Evolutionary conservation across 2,113 vertebrate species (phyloP), one percentile per base, ranked within the genome.

Genomic region (Carassius auratus): DNA sequence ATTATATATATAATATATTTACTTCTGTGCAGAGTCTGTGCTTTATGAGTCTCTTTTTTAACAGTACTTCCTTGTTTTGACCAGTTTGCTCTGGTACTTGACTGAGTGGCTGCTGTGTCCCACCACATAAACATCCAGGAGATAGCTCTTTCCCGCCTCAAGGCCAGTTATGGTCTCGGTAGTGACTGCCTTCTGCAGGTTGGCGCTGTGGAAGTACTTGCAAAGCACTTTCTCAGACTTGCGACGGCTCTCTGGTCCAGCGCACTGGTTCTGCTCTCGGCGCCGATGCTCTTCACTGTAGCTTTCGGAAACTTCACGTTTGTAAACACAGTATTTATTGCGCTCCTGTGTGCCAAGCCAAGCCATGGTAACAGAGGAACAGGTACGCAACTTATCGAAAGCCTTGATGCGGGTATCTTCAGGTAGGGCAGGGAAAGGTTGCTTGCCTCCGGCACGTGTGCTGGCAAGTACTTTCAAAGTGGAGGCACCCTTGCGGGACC

Each of bases 291-390:
- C 96, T 79, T 97, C 98, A 0, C 87, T 95, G 57, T 97, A 97
- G 74, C 91, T 92, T 21, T 96, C 96, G 0, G 94, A 95, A 76
- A 99, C 97, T 87, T 99, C 97, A 69, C 94, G 97, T 86, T 93
- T 97, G 90, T 99, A 99, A 88, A 99, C 95, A 92, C 98, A 99
- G 91, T 96, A 99, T 88, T 99, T 99, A 92, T 98, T 98, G 90
- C 98, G 96, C 85, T 99, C 97, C 91, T 98, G 97, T 0, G 97
- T 99, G 89, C 98, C 98, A 38, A 99, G 94, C 98, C 98, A 99
- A 0, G 98, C 98, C 89, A 99, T 96, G 0, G 98, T 99, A 90
- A 93, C 96, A 0, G 98, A 99, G 50, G 96, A 94, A 75, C 98
- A 99, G 0, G 97, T 98, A 81, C 98, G 98, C 73, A 99, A 96